Base-by-base conservation (phyloP, 2,797 vertebrate genomes). In the Bovichtus variegatus region DNA sequence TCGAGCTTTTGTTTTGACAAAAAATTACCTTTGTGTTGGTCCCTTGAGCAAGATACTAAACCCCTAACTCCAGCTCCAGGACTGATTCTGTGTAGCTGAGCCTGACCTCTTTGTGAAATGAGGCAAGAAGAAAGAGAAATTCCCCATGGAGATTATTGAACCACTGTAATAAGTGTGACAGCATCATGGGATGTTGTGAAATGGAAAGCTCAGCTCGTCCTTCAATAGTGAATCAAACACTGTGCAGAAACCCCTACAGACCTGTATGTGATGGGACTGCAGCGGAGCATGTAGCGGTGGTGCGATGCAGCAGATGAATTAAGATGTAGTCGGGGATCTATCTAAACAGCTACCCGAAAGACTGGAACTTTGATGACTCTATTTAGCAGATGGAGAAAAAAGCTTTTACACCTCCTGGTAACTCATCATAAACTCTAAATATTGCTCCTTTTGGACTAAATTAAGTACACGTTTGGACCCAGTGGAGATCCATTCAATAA, bases 211-310 rank as follows among this genome's bases (percentile, higher is more conserved):
- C 9, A 34, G 51, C 63, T 70, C 40, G 0, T 55, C 10, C 74
- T 65, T 67, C 53, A 58, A 10, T 38, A 18, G 54, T 0, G 53
- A 67, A 71, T 79, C 19, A 10, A 66, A 67, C 62, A 34, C 27
- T 10, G 11, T n/a, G n/a, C n/a, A n/a, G n/a, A n/a, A n/a, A n/a
- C n/a, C n/a, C n/a, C n/a, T n/a, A n/a, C n/a, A n/a, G n/a, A n/a
- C n/a, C n/a, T n/a, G n/a, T n/a, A n/a, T 36, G 68, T 74, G 83
- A 71, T 57, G 21, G 16, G 72, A 75, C 57, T 81, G 72, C 63
- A 77, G 59, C 81, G 2, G 23, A 67, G 69, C 31, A 23, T 2
- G 23, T 49, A 44, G 50, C 41, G 58, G 55, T 21, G 12, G 41
- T 25, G 58, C 2, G 40, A 18, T 46, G 51, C 59, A 21, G 25